Percentiles rank a stretch among this genome's conserved stretches.
Conservation (phyloP, 2,797 vertebrate species). For the Lepus townsendii region DNA sequence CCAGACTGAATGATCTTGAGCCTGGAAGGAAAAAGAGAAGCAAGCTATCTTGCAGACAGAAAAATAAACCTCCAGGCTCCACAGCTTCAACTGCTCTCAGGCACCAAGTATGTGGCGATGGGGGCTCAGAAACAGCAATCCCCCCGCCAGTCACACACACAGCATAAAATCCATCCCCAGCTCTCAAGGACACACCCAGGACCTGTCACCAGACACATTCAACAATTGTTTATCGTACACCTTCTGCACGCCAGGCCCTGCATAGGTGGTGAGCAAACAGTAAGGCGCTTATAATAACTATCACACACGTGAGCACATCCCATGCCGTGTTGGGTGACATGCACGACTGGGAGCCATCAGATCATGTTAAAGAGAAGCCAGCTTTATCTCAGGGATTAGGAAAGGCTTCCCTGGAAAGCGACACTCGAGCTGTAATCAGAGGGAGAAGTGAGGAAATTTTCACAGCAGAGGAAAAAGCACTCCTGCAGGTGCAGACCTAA, state of each 20-base stretch:
- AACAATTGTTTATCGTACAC: not conserved
- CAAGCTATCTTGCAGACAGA: not conserved
- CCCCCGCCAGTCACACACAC: not conserved
- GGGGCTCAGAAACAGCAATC: not conserved
- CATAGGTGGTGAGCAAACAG: not conserved
- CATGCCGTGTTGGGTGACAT: not conserved
- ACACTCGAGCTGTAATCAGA: not conserved
- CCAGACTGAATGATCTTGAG: slow-evolving; percentile 8
- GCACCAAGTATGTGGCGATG: not conserved
- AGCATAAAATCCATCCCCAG: not conserved
- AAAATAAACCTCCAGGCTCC: not conserved
- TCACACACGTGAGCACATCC: not conserved
- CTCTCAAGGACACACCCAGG: not conserved
- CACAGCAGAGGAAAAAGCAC: not conserved
- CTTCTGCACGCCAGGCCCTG: not conserved
- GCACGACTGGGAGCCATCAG: not conserved
- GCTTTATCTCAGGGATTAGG: not conserved
- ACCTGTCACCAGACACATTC: not conserved
- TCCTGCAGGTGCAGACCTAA: not conserved
- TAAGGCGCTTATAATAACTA: not conserved
- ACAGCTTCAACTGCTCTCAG: not conserved
- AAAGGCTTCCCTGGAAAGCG: not conserved
- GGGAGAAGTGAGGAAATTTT: not conserved
- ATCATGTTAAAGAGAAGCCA: not conserved
- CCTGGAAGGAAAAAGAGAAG: not conserved